These are phyloP conservation scores for Ganaspis sp. DNA, from an alignment of 1,140 invertebrate species.

Conservation along the genomic window DNA sequence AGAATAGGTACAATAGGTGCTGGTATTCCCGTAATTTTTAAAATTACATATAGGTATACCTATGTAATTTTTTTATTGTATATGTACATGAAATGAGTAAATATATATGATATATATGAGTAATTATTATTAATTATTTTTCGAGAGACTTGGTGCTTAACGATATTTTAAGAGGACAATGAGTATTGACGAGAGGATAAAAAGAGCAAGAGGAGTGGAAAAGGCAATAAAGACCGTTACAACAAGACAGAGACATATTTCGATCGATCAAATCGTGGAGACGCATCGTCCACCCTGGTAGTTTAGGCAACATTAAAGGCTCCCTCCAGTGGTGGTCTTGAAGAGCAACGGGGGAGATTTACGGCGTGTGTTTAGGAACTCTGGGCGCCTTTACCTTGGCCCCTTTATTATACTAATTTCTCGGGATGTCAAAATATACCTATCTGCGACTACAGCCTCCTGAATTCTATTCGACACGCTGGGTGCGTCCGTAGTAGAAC, in stretches of 20 bases:
- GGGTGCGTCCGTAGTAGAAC: conserved; percentile 65
- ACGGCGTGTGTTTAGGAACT: conserved; percentile 74
- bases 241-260: conserved; percentile 46
- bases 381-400: conserved; percentile 47
- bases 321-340: conserved; percentile 53
- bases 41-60: too few species aligned
- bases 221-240: conserved; percentile 63
- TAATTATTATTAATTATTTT: conserved; percentile 14
- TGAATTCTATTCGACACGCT: conserved; percentile 69
- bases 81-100: too few species aligned
- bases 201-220: conserved; percentile 24
- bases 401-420: conserved; percentile 77
- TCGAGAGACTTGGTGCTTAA: not conserved
- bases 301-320: conserved; percentile 49
- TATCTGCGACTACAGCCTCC: conserved; percentile 53
- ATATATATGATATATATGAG: too few species aligned
- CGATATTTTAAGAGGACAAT: conserved; percentile 15
- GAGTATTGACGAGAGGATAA: conserved; percentile 15
- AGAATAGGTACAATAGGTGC: too few species aligned
- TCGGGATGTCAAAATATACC: conserved; percentile 73
- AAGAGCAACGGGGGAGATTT: conserved; percentile 62
- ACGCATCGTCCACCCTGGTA: conserved; percentile 43
- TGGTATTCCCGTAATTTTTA: too few species aligned
- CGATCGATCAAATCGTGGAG: conserved; percentile 65
- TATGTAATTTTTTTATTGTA: too few species aligned